phyloP scores from a whole-genome alignment of 2,888 invertebrate genomes.

The Pecten maximus region DNA sequence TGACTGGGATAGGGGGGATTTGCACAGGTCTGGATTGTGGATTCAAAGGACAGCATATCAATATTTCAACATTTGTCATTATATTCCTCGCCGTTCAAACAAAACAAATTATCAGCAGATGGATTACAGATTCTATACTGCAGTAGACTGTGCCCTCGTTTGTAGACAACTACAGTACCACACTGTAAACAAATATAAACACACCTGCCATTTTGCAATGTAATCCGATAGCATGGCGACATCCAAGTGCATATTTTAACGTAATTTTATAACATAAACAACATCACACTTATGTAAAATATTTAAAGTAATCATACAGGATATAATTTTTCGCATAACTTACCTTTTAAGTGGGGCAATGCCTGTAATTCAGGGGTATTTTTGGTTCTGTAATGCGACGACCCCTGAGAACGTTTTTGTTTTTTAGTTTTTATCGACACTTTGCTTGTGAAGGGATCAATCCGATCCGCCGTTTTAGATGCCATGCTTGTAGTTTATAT shows the following conservation, averaged over 20 bases:
- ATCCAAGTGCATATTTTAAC: background rate
- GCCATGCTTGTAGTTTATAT: constrained; percentile 63
- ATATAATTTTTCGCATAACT: constrained; percentile 49
- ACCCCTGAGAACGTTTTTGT: constrained; percentile 99
- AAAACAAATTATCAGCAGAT: background rate
- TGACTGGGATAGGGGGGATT: background rate
- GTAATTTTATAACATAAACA: background rate
- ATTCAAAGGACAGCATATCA: background rate
- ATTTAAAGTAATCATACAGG: background rate
- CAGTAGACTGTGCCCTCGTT: background rate
- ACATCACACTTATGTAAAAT: background rate
- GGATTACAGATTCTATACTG: background rate
- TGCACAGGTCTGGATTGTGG: background rate
- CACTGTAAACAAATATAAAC: constrained; percentile 33
- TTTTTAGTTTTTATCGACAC: constrained; percentile 99
- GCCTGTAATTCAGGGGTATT: constrained; percentile 98
- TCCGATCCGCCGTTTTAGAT: constrained; percentile 90
- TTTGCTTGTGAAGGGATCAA: constrained; percentile 96
- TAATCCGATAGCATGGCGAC: background rate
- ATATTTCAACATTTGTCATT: background rate
- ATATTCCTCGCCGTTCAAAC: background rate
- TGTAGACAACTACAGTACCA: background rate
- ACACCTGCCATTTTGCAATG: background rate
- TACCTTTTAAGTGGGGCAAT: constrained; percentile 98
- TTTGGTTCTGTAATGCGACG: constrained; percentile 98